Percentiles rank a stretch among this genome's conserved stretches.
These are phyloP conservation scores for Sebastes miniatus DNA, from an alignment of 2,797 vertebrate species.

Conservation along the genomic window DNA sequence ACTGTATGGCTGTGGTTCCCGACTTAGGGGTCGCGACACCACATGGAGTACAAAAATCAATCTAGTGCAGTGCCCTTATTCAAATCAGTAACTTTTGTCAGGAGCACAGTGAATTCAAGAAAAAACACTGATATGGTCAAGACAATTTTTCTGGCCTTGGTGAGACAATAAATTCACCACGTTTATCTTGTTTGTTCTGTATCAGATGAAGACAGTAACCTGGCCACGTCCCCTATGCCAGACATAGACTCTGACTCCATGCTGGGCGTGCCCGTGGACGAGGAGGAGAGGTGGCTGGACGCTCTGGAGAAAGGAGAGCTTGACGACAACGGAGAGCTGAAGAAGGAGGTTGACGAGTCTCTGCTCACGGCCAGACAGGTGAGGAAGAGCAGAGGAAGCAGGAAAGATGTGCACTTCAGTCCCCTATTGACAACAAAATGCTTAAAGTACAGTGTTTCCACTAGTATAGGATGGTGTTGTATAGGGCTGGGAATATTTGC, in stretches of 20 bases:
- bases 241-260: conserved; percentile 85
- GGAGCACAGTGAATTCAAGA: neutral
- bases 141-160: neutral
- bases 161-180: neutral
- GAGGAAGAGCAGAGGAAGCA: neutral
- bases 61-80: too few species aligned
- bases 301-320: conserved; percentile 95
- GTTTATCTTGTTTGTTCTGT: neutral
- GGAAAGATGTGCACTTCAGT: neutral
- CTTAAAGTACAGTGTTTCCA: too few species aligned
- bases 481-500: too few species aligned
- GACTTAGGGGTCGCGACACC: too few species aligned
- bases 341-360: conserved; percentile 94
- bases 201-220: conserved; percentile 95
- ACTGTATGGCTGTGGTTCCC: too few species aligned
- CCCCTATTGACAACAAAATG: too few species aligned
- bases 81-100: neutral
- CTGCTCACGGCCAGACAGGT: conserved; percentile 94
- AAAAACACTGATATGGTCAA: neutral
- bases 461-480: too few species aligned
- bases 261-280: conserved; percentile 86
- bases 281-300: conserved; percentile 94
- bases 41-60: too few species aligned
- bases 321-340: conserved; percentile 95
- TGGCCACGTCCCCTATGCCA: conserved; percentile 89